Percentiles rank a stretch among this genome's conserved stretches.
Evolutionary conservation across 2,888 invertebrate genomes (phyloP).

Genomic region (Schrankia costaestrigalis): DNA sequence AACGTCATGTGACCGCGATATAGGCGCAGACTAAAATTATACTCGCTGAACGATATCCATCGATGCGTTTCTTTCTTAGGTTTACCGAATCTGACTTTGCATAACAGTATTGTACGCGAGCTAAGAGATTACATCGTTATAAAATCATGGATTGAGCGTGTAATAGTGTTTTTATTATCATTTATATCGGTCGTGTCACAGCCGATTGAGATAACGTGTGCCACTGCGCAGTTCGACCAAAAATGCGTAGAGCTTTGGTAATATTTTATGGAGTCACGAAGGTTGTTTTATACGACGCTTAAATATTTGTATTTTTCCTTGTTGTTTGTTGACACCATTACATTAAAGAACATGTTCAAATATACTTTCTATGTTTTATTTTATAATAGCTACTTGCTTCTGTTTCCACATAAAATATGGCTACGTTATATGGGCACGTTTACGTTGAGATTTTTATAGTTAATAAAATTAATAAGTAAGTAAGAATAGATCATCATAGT

Average conservation of each 20-base stretch:
- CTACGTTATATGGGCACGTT: too few species aligned
- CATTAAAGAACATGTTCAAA: too few species aligned
- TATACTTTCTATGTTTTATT: too few species aligned
- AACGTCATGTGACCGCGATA: conserved; percentile 39
- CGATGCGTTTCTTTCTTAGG: conserved; percentile 21
- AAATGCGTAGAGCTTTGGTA: conserved; percentile 50
- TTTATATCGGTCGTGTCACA: conserved; percentile 62
- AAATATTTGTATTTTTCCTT: too few species aligned
- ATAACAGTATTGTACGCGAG: conserved; percentile 37
- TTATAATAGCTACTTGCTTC: too few species aligned
- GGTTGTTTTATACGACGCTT: conserved; percentile 12
- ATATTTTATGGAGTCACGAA: conserved; percentile 20
- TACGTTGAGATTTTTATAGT: too few species aligned
- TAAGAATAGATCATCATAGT: too few species aligned
- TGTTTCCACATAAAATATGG: too few species aligned
- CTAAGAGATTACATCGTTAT: conserved; percentile 24
- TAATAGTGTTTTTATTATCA: conserved; percentile 61
- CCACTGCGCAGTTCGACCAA: conserved; percentile 64
- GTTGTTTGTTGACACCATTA: too few species aligned
- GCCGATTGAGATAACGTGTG: conserved; percentile 60
- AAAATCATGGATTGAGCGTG: conserved; percentile 33
- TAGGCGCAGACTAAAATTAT: conserved; percentile 24
- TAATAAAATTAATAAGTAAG: too few species aligned
- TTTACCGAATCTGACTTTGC: conserved; percentile 15
- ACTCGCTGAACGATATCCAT: conserved; percentile 29